Percentiles rank a stretch among this genome's conserved stretches.
These are phyloP conservation scores for Trichosurus vulpecula DNA, from an alignment of 2,797 vertebrate genomes.

Conservation along the genomic window DNA sequence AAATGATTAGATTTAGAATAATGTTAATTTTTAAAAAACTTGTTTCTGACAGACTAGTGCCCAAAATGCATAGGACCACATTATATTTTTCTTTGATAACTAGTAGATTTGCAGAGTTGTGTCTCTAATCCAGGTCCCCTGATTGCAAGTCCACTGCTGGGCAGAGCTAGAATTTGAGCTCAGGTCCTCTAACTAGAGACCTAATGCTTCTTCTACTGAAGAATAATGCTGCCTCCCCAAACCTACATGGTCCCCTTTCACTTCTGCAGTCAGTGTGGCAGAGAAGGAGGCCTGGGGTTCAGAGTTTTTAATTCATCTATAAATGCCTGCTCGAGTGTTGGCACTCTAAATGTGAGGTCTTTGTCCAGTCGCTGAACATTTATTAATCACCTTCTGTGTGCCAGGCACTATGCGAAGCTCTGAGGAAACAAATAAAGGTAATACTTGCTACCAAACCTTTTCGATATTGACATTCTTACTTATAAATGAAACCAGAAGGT, in stretches of 20 bases:
- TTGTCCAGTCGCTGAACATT: background rate
- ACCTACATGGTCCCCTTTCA: background rate
- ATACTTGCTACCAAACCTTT: background rate
- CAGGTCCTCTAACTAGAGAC: background rate
- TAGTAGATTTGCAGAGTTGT: too few relatives aligned
- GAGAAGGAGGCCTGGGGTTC: background rate
- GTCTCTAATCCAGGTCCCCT: background rate
- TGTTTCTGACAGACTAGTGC: background rate
- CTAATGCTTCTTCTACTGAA: background rate
- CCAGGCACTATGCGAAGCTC: background rate
- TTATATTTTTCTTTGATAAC: background rate
- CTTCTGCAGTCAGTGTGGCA: background rate
- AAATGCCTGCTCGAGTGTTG: background rate
- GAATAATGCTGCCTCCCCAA: background rate
- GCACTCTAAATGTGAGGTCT: background rate
- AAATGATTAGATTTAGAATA: background rate
- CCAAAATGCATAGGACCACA: background rate
- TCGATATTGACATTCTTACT: background rate
- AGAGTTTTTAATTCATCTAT: background rate
- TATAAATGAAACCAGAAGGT: background rate
- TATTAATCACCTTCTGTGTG: background rate
- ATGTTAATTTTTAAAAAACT: background rate
- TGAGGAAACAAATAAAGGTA: background rate
- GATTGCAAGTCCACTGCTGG: background rate
- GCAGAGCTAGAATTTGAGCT: background rate